Evolutionary conservation across 2,797 vertebrate genomes (phyloP).

Genomic region (Nannoperca obscura): DNA sequence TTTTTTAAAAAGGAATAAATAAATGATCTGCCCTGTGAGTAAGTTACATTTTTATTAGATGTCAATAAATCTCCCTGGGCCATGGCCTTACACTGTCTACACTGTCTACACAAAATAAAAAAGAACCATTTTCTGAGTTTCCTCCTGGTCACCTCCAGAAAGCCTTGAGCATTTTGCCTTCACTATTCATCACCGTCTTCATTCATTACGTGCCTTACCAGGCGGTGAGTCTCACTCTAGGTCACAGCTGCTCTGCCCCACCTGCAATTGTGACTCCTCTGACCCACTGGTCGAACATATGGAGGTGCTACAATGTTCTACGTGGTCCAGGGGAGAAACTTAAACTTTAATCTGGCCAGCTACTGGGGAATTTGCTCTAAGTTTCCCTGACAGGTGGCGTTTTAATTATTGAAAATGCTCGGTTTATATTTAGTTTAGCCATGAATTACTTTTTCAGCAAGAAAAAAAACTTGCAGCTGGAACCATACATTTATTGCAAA

Average conservation of each 20-base stretch:
- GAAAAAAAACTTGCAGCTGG: conserved; percentile 45
- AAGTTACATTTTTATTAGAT: background rate
- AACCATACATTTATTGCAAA: conserved; percentile 34
- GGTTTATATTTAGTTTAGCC: conserved; percentile 66
- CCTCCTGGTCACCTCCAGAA: conserved; percentile 66
- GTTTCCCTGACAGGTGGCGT: conserved; percentile 74
- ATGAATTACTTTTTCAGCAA: conserved; percentile 64
- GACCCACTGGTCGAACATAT: conserved; percentile 70
- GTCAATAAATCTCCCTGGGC: conserved; percentile 17
- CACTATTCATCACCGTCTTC: conserved; percentile 78
- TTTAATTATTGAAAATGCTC: conserved; percentile 80
- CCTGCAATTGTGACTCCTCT: conserved; percentile 64
- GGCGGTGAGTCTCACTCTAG: conserved; percentile 62
- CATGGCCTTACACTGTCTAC: conserved; percentile 9
- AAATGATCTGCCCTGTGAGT: background rate
- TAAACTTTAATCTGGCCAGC: conserved; percentile 72
- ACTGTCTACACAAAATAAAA: background rate
- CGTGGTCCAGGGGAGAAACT: conserved; percentile 60
- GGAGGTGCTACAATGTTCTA: conserved; percentile 59
- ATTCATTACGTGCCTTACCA: conserved; percentile 65
- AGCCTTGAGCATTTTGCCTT: conserved; percentile 61
- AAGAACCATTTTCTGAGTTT: conserved; percentile 31
- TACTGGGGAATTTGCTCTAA: conserved; percentile 60
- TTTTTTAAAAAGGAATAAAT: background rate
- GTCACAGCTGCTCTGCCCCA: conserved; percentile 80